Evolutionary conservation across 2,888 invertebrate species (phyloP).

Genomic region (Parnassius smintheus): DNA sequence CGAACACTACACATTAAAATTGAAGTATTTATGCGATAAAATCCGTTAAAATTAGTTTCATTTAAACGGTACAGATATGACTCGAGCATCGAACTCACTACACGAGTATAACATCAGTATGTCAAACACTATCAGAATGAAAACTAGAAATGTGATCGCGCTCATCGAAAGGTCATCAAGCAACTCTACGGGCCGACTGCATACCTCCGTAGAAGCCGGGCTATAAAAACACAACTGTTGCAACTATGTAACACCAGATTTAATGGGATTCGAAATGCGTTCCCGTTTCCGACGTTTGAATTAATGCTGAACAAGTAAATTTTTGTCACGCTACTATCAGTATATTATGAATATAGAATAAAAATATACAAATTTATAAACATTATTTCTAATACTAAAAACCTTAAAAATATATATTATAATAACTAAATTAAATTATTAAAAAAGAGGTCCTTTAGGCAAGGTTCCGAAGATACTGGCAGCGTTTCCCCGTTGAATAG

Average conservation of each 20-base stretch:
- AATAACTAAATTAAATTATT: too few species aligned
- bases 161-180: slow-evolving; percentile 17
- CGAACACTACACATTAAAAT: too few species aligned
- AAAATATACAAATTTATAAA: too few species aligned
- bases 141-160: slow-evolving; percentile 12
- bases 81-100: neutral
- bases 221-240: slow-evolving; percentile 29
- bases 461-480: too few species aligned
- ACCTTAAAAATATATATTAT: too few species aligned
- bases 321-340: neutral
- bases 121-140: neutral
- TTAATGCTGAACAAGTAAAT: neutral
- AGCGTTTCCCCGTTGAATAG: too few species aligned
- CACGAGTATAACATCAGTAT: neutral
- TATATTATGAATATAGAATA: slow-evolving; percentile 5
- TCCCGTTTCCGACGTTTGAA: slow-evolving; percentile 46
- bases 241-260: slow-evolving; percentile 34
- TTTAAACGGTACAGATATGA: neutral
- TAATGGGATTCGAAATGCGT: slow-evolving; percentile 51
- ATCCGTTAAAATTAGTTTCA: too few species aligned
- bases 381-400: too few species aligned
- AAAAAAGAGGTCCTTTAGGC: too few species aligned
- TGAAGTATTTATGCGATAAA: too few species aligned
- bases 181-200: slow-evolving; percentile 10
- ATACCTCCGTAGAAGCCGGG: neutral